These are phyloP conservation scores for Hemiscyllium ocellatum DNA, from an alignment of 2,113 vertebrate species.

Conservation along the genomic window DNA sequence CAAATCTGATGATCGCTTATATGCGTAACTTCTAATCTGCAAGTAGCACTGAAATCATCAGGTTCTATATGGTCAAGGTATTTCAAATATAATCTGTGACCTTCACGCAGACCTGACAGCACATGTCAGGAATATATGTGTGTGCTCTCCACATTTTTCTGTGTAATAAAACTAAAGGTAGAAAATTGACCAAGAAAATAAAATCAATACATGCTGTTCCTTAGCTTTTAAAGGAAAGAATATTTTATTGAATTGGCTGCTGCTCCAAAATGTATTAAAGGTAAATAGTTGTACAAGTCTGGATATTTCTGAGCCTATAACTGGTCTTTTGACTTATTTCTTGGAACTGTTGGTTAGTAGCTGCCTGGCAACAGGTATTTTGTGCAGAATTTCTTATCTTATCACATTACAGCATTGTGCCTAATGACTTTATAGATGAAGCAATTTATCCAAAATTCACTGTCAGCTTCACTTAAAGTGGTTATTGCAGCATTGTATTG, in stretches of 20 bases:
- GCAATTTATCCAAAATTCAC: not conserved
- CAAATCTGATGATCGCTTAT: not conserved
- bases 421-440: not conserved
- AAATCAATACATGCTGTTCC: not conserved
- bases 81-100: not conserved
- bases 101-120: not conserved
- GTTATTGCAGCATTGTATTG: not conserved
- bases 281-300: not conserved
- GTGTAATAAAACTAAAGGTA: not conserved
- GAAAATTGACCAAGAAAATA: not conserved
- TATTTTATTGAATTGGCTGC: not conserved
- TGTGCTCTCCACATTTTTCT: not conserved
- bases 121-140: not conserved
- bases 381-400: not conserved
- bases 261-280: not conserved
- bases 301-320: not conserved
- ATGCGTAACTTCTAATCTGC: not conserved
- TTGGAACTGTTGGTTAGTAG: not conserved
- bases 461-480: not conserved
- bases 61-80: not conserved
- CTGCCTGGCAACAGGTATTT: not conserved
- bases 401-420: not conserved
- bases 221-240: not conserved
- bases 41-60: not conserved
- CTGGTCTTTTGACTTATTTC: not conserved